Percentiles rank a stretch among this genome's conserved stretches.
Evolutionary conservation across 2,888 invertebrate species (phyloP).

Genomic region (Saturnia japonica): DNA sequence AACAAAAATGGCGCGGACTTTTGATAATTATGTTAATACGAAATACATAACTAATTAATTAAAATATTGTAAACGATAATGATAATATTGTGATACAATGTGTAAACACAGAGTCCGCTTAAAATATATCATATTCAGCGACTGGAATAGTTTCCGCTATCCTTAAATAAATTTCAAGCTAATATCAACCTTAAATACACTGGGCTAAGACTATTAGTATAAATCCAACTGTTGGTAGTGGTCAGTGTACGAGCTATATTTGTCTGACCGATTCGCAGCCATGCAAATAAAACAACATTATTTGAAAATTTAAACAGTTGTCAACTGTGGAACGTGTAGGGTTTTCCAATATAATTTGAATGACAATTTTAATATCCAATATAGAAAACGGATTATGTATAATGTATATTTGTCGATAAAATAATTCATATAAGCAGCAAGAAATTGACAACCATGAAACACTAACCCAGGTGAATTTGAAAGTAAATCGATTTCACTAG

Average conservation of each 20-base stretch:
- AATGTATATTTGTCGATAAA: no score
- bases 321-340: conserved; percentile 29
- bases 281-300: conserved; percentile 42
- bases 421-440: no score
- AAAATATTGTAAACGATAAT: not conserved
- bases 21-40: not conserved
- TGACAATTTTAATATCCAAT: no score
- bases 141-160: conserved; percentile 54
- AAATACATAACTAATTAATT: no score
- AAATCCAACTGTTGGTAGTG: conserved; percentile 4
- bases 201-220: conserved; percentile 28
- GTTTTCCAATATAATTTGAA: not conserved
- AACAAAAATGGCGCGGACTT: not conserved
- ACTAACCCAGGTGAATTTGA: no score
- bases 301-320: conserved; percentile 45
- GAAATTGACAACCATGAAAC: no score
- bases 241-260: conserved; percentile 32
- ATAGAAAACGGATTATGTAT: no score
- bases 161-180: conserved; percentile 33
- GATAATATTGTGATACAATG: conserved; percentile 15
- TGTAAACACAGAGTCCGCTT: not conserved
- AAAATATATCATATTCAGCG: conserved; percentile 54
- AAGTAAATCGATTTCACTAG: no score
- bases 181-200: conserved; percentile 32
- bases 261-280: conserved; percentile 46